These are phyloP conservation scores for Oxyruncus cristatus DNA, from an alignment of 2,113 vertebrate species.

Conservation along the genomic window DNA sequence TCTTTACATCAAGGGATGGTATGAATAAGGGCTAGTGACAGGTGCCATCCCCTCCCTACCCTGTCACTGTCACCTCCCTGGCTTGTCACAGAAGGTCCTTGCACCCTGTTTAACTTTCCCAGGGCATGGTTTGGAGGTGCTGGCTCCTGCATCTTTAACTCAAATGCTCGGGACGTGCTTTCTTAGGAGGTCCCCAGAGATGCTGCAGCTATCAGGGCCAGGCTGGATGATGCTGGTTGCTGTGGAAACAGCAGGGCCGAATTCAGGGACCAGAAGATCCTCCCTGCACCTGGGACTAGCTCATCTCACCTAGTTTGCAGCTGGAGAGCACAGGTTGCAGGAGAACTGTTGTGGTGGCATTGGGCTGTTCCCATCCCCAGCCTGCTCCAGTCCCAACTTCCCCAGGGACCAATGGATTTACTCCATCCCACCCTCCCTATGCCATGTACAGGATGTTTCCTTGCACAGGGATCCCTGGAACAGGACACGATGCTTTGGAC, in stretches of 20 bases:
- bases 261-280: not conserved
- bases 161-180: not conserved
- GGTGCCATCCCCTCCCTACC: not conserved
- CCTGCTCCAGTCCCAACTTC: not conserved
- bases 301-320: not conserved
- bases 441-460: rapidly evolving
- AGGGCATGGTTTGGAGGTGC: rapidly evolving
- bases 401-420: rapidly evolving
- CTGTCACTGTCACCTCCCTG: not conserved
- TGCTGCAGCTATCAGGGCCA: not conserved
- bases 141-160: constrained; percentile 1
- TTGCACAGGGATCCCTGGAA: rapidly evolving
- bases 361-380: not conserved
- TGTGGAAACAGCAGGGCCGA: constrained; percentile 27
- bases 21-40: not conserved
- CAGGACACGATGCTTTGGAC: not conserved
- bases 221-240: constrained; percentile 43
- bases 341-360: not conserved
- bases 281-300: not conserved
- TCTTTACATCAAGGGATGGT: not conserved
- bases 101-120: not conserved
- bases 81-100: not conserved
- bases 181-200: constrained; percentile 25
- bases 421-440: not conserved
- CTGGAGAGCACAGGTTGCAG: rapidly evolving